Evolutionary conservation across 1,140 invertebrate species (phyloP).

Genomic region (Leptopilina clavipes): DNA sequence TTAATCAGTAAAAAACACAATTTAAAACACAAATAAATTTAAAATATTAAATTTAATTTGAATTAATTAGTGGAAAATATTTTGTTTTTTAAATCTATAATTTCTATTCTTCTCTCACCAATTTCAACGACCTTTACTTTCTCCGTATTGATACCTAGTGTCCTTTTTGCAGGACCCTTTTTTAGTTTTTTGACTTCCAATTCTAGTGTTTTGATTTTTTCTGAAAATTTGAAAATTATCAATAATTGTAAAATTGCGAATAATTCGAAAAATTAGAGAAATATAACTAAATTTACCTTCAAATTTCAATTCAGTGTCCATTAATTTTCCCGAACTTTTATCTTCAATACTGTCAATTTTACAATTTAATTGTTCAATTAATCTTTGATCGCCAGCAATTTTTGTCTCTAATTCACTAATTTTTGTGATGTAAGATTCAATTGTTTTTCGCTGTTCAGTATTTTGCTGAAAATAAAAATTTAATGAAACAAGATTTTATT

Average conservation of each 20-base stretch:
- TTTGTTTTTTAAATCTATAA: background rate
- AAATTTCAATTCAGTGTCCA: constrained; percentile 17
- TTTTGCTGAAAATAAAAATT: background rate
- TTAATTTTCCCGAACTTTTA: background rate
- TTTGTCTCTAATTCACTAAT: background rate
- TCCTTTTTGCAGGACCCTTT: background rate
- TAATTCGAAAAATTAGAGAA: background rate
- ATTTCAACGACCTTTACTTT: background rate
- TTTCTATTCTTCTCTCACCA: background rate
- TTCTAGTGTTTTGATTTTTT: background rate
- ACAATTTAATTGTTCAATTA: background rate
- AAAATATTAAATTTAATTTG: no score
- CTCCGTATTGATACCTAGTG: background rate
- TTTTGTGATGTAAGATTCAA: background rate
- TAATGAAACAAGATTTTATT: background rate
- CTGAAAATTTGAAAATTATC: background rate
- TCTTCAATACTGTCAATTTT: background rate
- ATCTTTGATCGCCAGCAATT: background rate
- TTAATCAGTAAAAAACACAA: no score
- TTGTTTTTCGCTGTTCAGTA: background rate
- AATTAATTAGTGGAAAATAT: no score
- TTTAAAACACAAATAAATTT: no score
- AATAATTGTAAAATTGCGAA: no score
- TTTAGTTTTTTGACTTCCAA: background rate
- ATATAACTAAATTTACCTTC: background rate